Conservation (phyloP, 2,113 vertebrate genomes). For the Pelvicachromis taeniatus region DNA sequence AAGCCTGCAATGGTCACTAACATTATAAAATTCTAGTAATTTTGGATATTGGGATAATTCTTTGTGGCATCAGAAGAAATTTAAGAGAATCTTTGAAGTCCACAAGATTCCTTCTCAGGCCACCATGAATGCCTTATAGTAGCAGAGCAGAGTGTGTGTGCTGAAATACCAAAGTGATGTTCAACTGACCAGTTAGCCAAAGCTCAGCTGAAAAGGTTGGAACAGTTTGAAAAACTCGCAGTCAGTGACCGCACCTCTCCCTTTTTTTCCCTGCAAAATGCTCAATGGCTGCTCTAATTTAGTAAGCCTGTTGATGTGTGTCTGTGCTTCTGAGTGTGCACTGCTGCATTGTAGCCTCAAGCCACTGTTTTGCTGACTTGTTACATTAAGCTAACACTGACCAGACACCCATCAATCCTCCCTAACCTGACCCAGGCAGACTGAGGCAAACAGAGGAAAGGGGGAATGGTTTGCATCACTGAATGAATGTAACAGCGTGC, state of each 20-base stretch:
- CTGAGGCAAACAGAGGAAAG: neutral
- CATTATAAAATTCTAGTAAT: too few relatives aligned
- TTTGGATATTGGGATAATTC: too few relatives aligned
- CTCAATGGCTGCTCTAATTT: neutral
- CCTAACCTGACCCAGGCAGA: neutral
- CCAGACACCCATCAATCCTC: conserved; percentile 7
- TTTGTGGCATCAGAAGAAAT: too few relatives aligned
- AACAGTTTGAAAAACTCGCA: neutral
- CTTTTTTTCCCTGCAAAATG: neutral
- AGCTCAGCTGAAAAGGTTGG: neutral
- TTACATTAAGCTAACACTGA: conserved; percentile 22
- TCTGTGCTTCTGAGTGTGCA: neutral
- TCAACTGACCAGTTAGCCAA: neutral
- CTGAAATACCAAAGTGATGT: neutral
- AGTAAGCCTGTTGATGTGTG: neutral
- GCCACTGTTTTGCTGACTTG: conserved; percentile 21
- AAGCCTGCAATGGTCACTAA: too few relatives aligned
- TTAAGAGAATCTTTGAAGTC: too few relatives aligned
- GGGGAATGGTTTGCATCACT: neutral
- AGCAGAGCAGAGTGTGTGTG: too few relatives aligned
- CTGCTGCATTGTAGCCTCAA: neutral
- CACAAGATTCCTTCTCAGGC: too few relatives aligned
- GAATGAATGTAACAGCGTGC: neutral
- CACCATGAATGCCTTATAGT: neutral
- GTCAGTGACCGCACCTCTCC: neutral